Base-by-base conservation (phyloP, 2,797 vertebrate species). In the Agapornis canus region DNA sequence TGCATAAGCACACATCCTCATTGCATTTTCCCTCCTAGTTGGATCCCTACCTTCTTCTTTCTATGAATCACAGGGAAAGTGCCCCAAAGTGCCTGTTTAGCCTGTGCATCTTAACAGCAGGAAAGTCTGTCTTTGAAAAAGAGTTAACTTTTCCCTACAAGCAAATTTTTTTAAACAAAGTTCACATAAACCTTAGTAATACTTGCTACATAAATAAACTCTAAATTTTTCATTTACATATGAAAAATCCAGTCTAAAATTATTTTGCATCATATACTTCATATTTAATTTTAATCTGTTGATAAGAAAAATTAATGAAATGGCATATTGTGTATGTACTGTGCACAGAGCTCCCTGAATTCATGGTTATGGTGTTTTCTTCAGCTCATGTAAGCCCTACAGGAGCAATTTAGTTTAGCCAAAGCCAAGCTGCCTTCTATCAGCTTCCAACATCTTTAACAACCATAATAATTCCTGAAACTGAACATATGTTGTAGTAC, bases 371-470 rank as follows among this genome's bases (percentile, higher is more conserved):
- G 43, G 27, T 2, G 0, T 7, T 71, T 93, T 71, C 77, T 73
- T 61, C 47, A 57, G n/a, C 10, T 91, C 26, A 54, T 76, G 49
- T 45, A 82, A 92, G 47, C 49, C 69, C 86, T 86, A 72, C 22
- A 90, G 47, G 73, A 75, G 60, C 69, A 90, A 89, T 94, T 94
- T 84, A 86, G 68, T 54, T 96, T 71, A 91, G 22, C 76, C 72
- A 95, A 95, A 97, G 68, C 75, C 89, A 94, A 95, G 47, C 64
- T 95, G 72, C 68, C 31, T 95, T 86, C 89, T 96, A 64, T 93
- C 77, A 91, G 60, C 6, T 49, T 76, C 73, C 95, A 51, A 80
- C 27, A 78, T 95, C 91, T 96, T 86, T 45, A 16, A 54, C 42
- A 95, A 86, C 4, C 2, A n/a, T 75, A 90, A 96, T 78, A 83